Conservation (phyloP, 2,888 invertebrate genomes). For the Diarsia dahlii region DNA sequence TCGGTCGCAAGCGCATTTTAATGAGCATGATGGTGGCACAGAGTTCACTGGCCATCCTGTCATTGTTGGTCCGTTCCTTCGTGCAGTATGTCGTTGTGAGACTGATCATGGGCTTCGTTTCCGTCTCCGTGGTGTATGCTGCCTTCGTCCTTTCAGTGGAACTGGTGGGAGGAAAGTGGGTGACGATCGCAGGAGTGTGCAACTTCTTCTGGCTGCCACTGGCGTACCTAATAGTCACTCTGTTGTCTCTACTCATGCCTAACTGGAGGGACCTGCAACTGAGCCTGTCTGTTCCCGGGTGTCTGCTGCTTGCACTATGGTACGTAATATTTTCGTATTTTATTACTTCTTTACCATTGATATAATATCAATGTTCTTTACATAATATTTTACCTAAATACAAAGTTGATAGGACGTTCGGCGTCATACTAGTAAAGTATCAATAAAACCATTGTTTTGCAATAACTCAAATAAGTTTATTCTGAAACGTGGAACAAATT, state of each 20-base stretch:
- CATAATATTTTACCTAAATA: not conserved
- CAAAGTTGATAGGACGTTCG: not conserved
- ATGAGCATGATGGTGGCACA: slow-evolving; percentile 93
- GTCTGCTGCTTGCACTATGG: slow-evolving; percentile 92
- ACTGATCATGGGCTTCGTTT: slow-evolving; percentile 93
- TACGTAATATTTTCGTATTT: slow-evolving; percentile 74
- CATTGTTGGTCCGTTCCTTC: slow-evolving; percentile 93
- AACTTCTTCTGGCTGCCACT: slow-evolving; percentile 95
- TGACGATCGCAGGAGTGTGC: slow-evolving; percentile 95
- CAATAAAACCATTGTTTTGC: slow-evolving; percentile 23
- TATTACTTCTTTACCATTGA: not conserved
- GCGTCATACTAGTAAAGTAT: not conserved
- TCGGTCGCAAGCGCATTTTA: slow-evolving; percentile 94
- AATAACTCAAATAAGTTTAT: slow-evolving; percentile 29
- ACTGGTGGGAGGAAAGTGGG: slow-evolving; percentile 94
- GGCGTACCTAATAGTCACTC: slow-evolving; percentile 94
- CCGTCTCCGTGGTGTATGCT: slow-evolving; percentile 95
- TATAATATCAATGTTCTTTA: not conserved
- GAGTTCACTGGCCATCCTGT: slow-evolving; percentile 92
- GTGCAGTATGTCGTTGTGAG: slow-evolving; percentile 93
- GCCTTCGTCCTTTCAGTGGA: slow-evolving; percentile 95
- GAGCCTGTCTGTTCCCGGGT: slow-evolving; percentile 93
- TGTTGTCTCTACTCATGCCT: slow-evolving; percentile 93
- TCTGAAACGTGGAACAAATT: slow-evolving; percentile 25
- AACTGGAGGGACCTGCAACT: slow-evolving; percentile 94